These are phyloP conservation scores for Gymnorhina tibicen DNA, from an alignment of 2,113 vertebrate genomes.

Conservation along the genomic window DNA sequence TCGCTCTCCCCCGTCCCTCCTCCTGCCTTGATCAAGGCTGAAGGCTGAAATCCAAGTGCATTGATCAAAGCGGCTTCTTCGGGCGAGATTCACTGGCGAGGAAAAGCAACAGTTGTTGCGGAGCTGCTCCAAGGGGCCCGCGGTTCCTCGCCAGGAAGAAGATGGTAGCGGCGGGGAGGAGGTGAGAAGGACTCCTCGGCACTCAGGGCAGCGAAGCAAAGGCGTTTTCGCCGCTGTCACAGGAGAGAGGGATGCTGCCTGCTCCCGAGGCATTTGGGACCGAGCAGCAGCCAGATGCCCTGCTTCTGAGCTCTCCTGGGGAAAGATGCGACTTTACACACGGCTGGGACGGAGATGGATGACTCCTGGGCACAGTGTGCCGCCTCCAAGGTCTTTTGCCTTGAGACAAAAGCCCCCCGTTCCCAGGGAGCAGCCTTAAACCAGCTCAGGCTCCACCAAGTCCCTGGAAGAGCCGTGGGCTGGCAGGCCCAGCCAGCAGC, in stretches of 20 bases:
- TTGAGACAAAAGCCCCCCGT: not conserved
- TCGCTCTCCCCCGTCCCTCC: not conserved
- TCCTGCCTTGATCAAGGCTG: slow-evolving; percentile 53
- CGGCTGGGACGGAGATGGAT: fast-evolving
- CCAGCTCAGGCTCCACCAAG: not conserved
- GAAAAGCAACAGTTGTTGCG: slow-evolving; percentile 1
- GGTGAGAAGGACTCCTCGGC: fast-evolving
- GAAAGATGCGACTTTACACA: not conserved
- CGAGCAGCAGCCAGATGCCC: not conserved
- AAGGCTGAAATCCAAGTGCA: slow-evolving; percentile 42
- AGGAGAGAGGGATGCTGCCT: not conserved
- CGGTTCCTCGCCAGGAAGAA: not conserved
- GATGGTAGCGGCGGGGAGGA: not conserved
- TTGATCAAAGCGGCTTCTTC: slow-evolving; percentile 35
- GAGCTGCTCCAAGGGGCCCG: not conserved
- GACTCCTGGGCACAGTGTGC: not conserved
- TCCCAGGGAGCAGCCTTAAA: not conserved
- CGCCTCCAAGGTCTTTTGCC: fast-evolving
- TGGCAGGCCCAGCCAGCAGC: not conserved
- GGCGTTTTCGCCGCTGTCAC: not conserved
- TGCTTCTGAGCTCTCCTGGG: not conserved
- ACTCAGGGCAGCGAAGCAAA: not conserved
- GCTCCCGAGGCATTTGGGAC: not conserved
- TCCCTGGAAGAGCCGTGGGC: not conserved
- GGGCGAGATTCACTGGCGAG: not conserved